Percentiles rank a stretch among this genome's conserved stretches.
These are phyloP conservation scores for Connochaetes taurinus DNA, from an alignment of 2,113 vertebrate species.

Conservation along the genomic window DNA sequence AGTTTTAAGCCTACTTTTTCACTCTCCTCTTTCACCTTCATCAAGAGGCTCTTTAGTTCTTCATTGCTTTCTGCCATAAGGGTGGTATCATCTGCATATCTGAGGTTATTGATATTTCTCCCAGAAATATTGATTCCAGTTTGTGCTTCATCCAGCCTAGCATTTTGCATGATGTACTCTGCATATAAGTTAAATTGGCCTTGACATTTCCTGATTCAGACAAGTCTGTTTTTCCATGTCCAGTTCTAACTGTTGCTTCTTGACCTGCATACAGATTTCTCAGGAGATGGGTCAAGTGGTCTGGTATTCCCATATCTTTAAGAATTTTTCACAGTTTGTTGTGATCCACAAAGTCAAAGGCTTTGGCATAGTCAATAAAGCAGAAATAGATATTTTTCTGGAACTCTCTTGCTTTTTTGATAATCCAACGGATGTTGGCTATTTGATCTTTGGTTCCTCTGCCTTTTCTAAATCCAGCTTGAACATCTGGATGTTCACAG, in stretches of 20 bases:
- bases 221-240: not conserved
- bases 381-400: not conserved
- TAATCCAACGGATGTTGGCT: not conserved
- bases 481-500: not conserved
- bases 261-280: not conserved
- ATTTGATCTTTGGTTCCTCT: not conserved
- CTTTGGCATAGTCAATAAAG: not conserved
- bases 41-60: not conserved
- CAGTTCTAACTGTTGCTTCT: not conserved
- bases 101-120: not conserved
- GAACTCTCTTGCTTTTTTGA: not conserved
- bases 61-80: not conserved
- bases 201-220: not conserved
- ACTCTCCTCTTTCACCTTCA: not conserved
- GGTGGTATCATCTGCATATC: not conserved
- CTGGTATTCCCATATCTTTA: not conserved
- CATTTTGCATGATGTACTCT: not conserved
- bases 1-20: not conserved
- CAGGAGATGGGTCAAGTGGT: accelerated
- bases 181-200: not conserved
- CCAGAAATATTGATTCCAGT: not conserved
- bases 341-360: not conserved
- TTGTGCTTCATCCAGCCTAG: not conserved
- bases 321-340: not conserved
- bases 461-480: not conserved